A percentile compares a stretch with the other conserved stretches of the same genome.
These are phyloP conservation scores for Cantharis nigra DNA, from an alignment of 2,888 invertebrate genomes.

Conservation along the genomic window DNA sequence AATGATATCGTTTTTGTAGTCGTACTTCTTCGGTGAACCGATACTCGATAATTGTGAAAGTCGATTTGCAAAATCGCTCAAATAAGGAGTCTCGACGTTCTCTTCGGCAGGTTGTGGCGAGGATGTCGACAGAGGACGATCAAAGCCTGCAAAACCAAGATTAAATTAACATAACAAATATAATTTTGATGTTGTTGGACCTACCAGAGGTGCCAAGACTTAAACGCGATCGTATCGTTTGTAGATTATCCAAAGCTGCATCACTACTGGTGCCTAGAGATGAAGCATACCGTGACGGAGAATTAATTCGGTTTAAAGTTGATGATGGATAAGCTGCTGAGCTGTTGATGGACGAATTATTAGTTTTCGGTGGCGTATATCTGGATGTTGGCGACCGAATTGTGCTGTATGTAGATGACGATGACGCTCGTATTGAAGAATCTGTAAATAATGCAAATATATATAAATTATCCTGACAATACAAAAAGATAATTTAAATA, in stretches of 20 bases:
- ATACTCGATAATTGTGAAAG: conserved; percentile 54
- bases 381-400: neutral
- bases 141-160: conserved; percentile 37
- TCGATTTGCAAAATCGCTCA: conserved; percentile 72
- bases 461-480: too few species aligned
- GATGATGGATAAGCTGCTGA: neutral
- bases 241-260: conserved; percentile 60
- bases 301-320: conserved; percentile 2
- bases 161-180: neutral
- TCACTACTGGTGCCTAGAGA: conserved; percentile 34
- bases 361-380: neutral
- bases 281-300: conserved; percentile 43
- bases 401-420: neutral
- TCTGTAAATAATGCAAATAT: neutral
- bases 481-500: too few species aligned
- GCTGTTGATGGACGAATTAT: neutral
- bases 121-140: conserved; percentile 37
- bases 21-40: conserved; percentile 39
- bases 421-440: neutral
- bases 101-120: conserved; percentile 33
- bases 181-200: neutral
- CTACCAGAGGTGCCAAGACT: conserved; percentile 57
- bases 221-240: conserved; percentile 63
- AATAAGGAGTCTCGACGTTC: conserved; percentile 68
- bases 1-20: conserved; percentile 48